Evolutionary conservation across 2,113 vertebrate genomes (phyloP).

Genomic region (Lycaon pictus): DNA sequence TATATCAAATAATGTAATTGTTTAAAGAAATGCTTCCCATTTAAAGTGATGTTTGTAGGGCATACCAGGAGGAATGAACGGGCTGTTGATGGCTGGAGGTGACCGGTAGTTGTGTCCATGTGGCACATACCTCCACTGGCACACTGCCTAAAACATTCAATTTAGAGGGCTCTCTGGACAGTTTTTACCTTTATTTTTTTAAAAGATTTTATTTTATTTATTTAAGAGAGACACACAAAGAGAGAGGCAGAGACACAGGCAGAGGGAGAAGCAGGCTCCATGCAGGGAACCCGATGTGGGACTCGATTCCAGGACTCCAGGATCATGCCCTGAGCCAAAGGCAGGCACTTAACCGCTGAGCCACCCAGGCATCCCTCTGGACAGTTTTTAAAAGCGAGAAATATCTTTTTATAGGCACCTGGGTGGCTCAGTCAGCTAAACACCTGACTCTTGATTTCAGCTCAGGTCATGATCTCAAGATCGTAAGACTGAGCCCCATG

Average conservation of each 20-base stretch:
- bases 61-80: neutral
- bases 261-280: too few species aligned
- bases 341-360: too few species aligned
- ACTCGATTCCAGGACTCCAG: too few species aligned
- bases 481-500: neutral
- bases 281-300: too few species aligned
- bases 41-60: neutral
- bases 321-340: too few species aligned
- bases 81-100: neutral
- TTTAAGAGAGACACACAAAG: too few species aligned
- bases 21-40: constrained; percentile 16
- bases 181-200: too few species aligned
- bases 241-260: too few species aligned
- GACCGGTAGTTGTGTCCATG: neutral
- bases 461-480: neutral
- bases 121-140: neutral
- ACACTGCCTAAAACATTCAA: neutral
- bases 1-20: neutral
- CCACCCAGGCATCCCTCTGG: neutral
- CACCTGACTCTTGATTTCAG: neutral
- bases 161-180: neutral
- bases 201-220: too few species aligned
- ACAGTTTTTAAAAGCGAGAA: constrained; percentile 39
- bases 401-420: neutral
- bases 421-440: neutral